Evolutionary conservation across 1,140 invertebrate species (phyloP).

Genomic region (Laodelphax striatellus): DNA sequence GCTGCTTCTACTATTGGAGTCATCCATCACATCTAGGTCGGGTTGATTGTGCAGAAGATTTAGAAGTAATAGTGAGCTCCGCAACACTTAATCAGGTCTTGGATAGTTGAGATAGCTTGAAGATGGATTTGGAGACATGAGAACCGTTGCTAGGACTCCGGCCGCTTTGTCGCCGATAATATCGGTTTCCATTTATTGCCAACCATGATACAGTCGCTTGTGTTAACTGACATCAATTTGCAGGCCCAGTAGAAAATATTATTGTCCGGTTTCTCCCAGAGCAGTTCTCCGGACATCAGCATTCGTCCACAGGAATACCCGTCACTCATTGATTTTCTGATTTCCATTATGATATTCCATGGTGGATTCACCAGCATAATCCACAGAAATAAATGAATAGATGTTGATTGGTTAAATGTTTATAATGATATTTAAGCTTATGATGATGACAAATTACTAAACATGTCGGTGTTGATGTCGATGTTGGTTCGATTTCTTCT

Average conservation of each 20-base stretch:
- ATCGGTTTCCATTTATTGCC: conserved; percentile 75
- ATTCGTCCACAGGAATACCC: conserved; percentile 58
- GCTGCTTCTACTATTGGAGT: conserved; percentile 20
- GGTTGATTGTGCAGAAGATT: not conserved
- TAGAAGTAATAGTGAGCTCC: not conserved
- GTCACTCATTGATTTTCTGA: conserved; percentile 59
- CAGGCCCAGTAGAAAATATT: conserved; percentile 63
- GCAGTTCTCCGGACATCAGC: conserved; percentile 71
- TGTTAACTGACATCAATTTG: conserved; percentile 53
- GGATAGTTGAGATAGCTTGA: too few relatives aligned
- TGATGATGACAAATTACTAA: too few relatives aligned
- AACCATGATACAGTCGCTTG: conserved; percentile 68
- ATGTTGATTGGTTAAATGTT: too few relatives aligned
- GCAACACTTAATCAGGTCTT: too few relatives aligned
- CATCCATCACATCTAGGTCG: conserved; percentile 11
- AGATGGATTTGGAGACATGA: too few relatives aligned
- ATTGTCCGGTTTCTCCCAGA: conserved; percentile 70
- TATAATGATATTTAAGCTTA: too few relatives aligned
- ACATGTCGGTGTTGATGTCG: too few relatives aligned
- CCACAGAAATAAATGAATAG: too few relatives aligned
- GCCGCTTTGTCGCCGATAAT: conserved; percentile 68
- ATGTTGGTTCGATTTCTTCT: too few relatives aligned
- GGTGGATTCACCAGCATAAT: too few relatives aligned
- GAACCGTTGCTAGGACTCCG: conserved; percentile 60
- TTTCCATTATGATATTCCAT: conserved; percentile 60